Evolutionary conservation across 2,797 vertebrate species (phyloP), one percentile per base, ranked within the genome.

Genomic region (Otolemur crassicaudatus): DNA sequence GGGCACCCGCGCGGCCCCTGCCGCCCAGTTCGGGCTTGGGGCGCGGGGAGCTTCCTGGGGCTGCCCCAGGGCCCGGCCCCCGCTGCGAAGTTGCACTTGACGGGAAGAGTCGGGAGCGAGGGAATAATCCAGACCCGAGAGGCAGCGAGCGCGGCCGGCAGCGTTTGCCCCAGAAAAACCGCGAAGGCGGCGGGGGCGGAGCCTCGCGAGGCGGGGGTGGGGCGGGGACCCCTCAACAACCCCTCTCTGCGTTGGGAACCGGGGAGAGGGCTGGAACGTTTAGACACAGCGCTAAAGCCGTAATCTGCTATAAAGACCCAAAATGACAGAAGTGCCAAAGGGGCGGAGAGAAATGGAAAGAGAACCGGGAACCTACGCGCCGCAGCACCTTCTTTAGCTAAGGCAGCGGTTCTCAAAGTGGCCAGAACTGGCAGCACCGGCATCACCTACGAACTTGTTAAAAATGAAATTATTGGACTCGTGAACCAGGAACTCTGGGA

Each of bases 31-130:
- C 75, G 20, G 17, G 43, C 61, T 34, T 5, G 85, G 82, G 0
- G 89, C 43, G 2, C 29, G 2, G 22, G 7, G 81, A 46, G 60
- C 56, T 61, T 61, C 70, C n/a, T 29, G 2, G 27, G 31, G 63
- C 70, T 56, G 7, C 25, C 17, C 13, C 4, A 29, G 2, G 85
- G 56, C 73, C 29, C 11, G 2, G 34, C 37, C 31, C 10, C 37
- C 3, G 16, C 34, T 13, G 69, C 72, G 60, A 97, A 97, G 94
- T 98, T 43, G 90, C 80, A 60, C 40, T 70, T 82, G 60, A 88
- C 3, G 40, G 14, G 25, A 37, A 20, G 34, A 86, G 29, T 31
- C 14, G 53, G 22, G 60, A 25, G 49, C n/a, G 22, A 31, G 58
- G 65, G 82, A 87, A 85, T 79, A 76, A 96, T 96, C 81, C 87